phyloP scores from a whole-genome alignment of 2,113 vertebrate species.

The Nycticryphes semicollaris region DNA sequence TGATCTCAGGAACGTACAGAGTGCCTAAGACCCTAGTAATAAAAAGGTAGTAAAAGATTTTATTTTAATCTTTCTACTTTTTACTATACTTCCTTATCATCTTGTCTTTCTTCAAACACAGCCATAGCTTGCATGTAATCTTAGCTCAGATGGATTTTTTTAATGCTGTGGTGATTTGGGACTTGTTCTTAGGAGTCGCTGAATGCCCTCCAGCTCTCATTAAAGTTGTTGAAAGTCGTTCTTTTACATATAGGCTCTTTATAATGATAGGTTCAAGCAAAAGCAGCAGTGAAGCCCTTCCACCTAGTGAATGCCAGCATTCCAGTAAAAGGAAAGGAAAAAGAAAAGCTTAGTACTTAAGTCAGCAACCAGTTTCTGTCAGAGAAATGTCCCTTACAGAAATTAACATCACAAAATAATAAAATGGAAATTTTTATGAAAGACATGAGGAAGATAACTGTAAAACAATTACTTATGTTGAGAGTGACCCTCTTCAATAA shows the following conservation, averaged over 20 bases:
- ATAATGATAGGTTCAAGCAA: not conserved
- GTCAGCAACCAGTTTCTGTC: not conserved
- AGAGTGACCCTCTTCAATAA: not conserved
- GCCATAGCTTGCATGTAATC: not conserved
- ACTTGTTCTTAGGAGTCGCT: constrained; percentile 46
- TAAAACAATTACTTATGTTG: not conserved
- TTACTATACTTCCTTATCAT: constrained; percentile 35
- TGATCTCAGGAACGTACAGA: constrained; percentile 6
- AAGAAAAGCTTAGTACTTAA: not conserved
- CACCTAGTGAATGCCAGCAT: not conserved
- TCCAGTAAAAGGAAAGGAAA: not conserved
- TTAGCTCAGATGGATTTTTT: constrained; percentile 37
- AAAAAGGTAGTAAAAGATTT: constrained; percentile 39
- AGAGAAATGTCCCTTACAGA: not conserved
- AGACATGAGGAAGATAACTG: not conserved
- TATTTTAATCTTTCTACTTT: constrained; percentile 54
- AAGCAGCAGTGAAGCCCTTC: not conserved
- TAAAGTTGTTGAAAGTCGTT: constrained; percentile 47
- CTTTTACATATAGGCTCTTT: not conserved
- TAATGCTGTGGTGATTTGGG: constrained; percentile 46
- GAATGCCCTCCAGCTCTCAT: constrained; percentile 49
- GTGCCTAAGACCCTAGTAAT: constrained; percentile 26
- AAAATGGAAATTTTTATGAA: not conserved
- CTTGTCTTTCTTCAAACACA: constrained; percentile 3
- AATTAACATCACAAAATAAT: not conserved